These are phyloP conservation scores for Andricus grossulariae DNA, from an alignment of 1,140 invertebrate genomes.

Conservation along the genomic window DNA sequence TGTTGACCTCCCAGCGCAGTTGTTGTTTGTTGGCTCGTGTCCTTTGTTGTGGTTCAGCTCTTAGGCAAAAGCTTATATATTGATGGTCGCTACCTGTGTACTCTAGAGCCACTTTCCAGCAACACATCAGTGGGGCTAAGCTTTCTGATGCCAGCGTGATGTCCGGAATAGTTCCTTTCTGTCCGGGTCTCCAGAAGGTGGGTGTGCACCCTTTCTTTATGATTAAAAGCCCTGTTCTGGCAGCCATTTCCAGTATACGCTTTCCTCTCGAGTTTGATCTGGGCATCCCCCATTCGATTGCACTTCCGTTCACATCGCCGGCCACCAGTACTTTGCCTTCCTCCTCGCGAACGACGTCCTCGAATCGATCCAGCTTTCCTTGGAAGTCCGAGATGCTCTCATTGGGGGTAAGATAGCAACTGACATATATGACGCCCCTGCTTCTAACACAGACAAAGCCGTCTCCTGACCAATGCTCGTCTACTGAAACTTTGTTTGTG, in stretches of 20 bases:
- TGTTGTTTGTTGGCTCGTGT: not conserved
- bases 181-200: no score
- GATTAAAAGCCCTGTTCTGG: slow-evolving; percentile 41
- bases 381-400: slow-evolving; percentile 35
- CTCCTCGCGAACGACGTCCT: slow-evolving; percentile 20
- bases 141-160: slow-evolving; percentile 37
- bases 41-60: not conserved
- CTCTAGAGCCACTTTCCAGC: slow-evolving; percentile 38
- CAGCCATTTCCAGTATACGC: slow-evolving; percentile 46
- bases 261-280: slow-evolving; percentile 42
- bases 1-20: no score
- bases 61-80: slow-evolving; percentile 36
- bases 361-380: slow-evolving; percentile 26
- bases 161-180: slow-evolving; percentile 39
- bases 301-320: slow-evolving; percentile 49
- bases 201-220: slow-evolving; percentile 37
- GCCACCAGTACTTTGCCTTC: slow-evolving; percentile 35
- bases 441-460: slow-evolving; percentile 47
- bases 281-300: no score
- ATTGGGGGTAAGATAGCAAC: slow-evolving; percentile 46
- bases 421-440: slow-evolving; percentile 34
- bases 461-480: not conserved
- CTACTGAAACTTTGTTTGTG: no score
- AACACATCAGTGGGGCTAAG: not conserved
- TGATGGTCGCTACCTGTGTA: slow-evolving; percentile 39